These are phyloP conservation scores for Montifringilla adamsi DNA, from an alignment of 2,113 vertebrate species.

Conservation along the genomic window DNA sequence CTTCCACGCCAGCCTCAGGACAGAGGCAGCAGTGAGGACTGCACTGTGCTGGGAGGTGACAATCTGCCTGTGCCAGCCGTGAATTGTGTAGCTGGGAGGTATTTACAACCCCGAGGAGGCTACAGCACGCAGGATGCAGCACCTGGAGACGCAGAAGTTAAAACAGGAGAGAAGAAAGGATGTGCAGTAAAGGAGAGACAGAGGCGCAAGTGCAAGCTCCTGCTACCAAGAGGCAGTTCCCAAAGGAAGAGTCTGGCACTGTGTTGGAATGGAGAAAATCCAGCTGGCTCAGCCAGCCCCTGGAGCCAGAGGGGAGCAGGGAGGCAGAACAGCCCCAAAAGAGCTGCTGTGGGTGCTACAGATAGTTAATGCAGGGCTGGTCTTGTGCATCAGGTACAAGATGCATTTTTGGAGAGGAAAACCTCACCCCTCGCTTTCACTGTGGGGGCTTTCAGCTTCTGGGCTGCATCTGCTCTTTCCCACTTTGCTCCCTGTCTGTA, in stretches of 20 bases:
- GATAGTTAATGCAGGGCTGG: not conserved
- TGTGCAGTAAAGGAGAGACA: not conserved
- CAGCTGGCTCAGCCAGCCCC: not conserved
- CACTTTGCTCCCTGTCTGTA: not conserved
- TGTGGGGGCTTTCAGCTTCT: not conserved
- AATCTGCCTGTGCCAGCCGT: not conserved
- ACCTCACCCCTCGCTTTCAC: not conserved
- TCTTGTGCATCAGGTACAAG: not conserved
- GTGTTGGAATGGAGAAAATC: not conserved
- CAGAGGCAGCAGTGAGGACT: not conserved
- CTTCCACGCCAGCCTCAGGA: not conserved
- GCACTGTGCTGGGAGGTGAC: not conserved
- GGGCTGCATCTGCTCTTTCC: not conserved
- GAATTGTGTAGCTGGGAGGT: not conserved
- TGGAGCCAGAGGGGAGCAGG: not conserved
- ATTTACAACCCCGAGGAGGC: not conserved
- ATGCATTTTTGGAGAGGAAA: not conserved
- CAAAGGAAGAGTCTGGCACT: not conserved
- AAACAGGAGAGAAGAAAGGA: not conserved
- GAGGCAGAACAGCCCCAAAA: not conserved
- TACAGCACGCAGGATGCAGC: not conserved
- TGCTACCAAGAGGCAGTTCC: not conserved
- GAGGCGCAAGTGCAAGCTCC: not conserved
- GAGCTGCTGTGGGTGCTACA: not conserved
- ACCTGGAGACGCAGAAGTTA: not conserved